Percentiles rank a stretch among this genome's conserved stretches.
Conservation (phyloP, 2,113 vertebrate species). For the Channa maculata region DNA sequence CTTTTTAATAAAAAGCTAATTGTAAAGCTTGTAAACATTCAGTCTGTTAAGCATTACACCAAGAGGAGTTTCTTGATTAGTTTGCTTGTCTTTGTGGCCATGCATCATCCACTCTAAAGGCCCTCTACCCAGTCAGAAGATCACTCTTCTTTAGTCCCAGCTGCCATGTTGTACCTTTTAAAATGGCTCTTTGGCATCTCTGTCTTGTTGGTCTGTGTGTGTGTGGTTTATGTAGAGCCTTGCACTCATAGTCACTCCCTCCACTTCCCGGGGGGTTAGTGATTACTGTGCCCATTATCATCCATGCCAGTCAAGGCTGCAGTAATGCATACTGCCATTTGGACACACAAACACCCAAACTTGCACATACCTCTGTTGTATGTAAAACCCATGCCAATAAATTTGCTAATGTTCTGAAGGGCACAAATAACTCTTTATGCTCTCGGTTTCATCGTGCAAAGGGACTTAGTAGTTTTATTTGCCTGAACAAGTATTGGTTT, state of each 20-base stretch:
- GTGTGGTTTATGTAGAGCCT: conserved; percentile 25
- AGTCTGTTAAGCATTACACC: background rate
- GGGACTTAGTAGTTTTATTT: background rate
- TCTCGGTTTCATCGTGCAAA: conserved; percentile 21
- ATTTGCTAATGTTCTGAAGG: conserved; percentile 1
- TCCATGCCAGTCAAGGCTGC: conserved; percentile 70
- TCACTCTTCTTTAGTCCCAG: conserved; percentile 31
- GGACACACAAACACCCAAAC: conserved; percentile 42
- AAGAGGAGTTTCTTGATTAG: background rate
- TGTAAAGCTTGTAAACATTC: background rate
- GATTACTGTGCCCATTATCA: conserved; percentile 73
- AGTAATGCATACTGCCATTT: conserved; percentile 66
- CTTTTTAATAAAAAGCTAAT: background rate
- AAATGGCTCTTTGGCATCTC: conserved; percentile 16
- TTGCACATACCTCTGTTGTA: conserved; percentile 41
- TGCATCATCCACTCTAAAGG: background rate
- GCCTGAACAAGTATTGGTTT: conserved; percentile 3
- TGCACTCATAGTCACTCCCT: conserved; percentile 44
- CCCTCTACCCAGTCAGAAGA: conserved; percentile 1
- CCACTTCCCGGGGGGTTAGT: conserved; percentile 43
- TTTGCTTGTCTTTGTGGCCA: conserved; percentile 15
- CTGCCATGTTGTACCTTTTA: conserved; percentile 21
- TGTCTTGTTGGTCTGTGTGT: conserved; percentile 8
- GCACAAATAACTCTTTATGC: conserved; percentile 6
- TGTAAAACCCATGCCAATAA: conserved; percentile 42